phyloP scores from a whole-genome alignment of 2,113 vertebrate species.

The Saguinus imperator region DNA sequence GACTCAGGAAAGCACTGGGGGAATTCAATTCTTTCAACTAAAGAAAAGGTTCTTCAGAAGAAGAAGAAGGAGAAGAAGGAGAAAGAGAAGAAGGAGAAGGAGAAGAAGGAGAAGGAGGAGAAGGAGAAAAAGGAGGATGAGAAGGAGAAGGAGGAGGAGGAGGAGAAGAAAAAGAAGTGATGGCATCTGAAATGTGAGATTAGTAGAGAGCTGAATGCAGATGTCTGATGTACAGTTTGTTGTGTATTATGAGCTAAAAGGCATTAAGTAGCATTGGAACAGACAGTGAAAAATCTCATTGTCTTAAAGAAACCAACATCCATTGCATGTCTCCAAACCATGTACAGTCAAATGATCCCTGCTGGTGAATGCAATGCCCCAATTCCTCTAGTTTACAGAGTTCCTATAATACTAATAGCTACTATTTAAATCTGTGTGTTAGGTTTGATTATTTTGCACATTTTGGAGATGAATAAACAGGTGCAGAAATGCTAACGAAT shows the following conservation, averaged over 20 bases:
- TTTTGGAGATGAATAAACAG: neutral
- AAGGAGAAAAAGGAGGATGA: rapidly evolving
- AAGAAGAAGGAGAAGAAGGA: no score
- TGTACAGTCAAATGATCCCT: neutral
- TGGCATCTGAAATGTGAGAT: neutral
- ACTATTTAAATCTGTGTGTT: neutral
- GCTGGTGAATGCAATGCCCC: neutral
- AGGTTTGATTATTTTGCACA: no score
- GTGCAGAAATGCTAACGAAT: neutral
- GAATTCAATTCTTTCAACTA: neutral
- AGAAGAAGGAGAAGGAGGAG: no score
- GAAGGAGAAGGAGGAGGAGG: no score
- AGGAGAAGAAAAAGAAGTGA: neutral
- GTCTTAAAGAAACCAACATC: neutral
- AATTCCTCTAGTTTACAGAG: neutral
- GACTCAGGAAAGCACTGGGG: neutral
- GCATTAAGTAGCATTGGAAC: rapidly evolving
- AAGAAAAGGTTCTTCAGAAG: neutral
- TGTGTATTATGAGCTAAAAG: rapidly evolving
- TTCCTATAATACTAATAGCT: neutral
- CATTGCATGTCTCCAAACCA: neutral
- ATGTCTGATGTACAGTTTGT: rapidly evolving
- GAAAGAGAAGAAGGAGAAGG: no score
- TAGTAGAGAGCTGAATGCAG: neutral
- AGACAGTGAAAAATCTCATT: neutral